Evolutionary conservation across 2,888 invertebrate species (phyloP), one percentile per base, ranked within the genome.

Genomic region (Epicampocera succincta): DNA sequence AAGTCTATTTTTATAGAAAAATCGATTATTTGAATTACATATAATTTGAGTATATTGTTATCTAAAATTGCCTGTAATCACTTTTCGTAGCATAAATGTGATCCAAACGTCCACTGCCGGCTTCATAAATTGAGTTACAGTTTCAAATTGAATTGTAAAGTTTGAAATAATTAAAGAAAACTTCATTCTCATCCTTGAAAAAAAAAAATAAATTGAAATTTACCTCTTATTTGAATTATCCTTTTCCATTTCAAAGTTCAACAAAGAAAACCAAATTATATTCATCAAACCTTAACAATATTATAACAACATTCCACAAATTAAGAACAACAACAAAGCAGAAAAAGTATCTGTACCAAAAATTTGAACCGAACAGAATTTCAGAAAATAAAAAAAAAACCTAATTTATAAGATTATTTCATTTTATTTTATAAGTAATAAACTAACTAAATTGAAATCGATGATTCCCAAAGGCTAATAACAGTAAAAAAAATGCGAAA

Each of bases 401-500:
- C 48, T 77, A 78, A 82, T 82, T 82, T 82, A 82, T 61, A 78
- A 82, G 78, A 82, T 82, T 82, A 82, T 78, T 82, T 82, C 74
- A 82, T 82, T 82, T 76, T 54, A 69, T 69, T 76, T 66, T 78
- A 66, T 71, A 78, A 82, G 78, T 82, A 82, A 82, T 71, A 74
- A 80, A 78, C 78, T 82, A 82, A 82, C 78, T 65, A 75, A 82
- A 82, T 82, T 82, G 82, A 78, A 78, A 82, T 82, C 82, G 82
- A 82, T 82, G 78, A 74, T 78, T 82, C 82, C 82, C 82, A 71
- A 75, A 82, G 82, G 82, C 82, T 25, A 82, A 68, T 33, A 77
- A 68, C 42, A 69, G 44, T 44, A 58, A 69, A 19, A 60, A 44
- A 42, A 63, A 44, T 15, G 0, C 68, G 19, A 8, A 52, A 15